These are phyloP conservation scores for Cynodonichthys magdalenae DNA, from an alignment of 2,797 vertebrate species.

Conservation along the genomic window DNA sequence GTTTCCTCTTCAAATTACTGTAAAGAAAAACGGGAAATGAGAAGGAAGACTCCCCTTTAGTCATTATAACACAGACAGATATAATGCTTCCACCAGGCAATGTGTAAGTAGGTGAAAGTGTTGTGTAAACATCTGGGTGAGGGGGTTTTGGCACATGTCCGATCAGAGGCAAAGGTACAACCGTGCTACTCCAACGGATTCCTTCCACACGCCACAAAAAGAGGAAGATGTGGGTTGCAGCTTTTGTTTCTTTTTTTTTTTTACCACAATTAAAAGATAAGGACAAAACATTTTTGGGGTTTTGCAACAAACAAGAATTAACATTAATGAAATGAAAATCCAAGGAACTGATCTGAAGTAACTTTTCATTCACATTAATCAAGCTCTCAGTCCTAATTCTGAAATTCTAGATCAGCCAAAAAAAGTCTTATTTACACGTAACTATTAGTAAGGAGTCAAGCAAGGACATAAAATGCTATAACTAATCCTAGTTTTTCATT, in stretches of 20 bases:
- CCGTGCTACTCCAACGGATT: conserved; percentile 44
- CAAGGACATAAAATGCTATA: too few species aligned
- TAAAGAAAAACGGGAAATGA: conserved; percentile 34
- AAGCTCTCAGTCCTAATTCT: neutral
- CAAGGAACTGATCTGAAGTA: neutral
- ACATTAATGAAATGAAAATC: neutral
- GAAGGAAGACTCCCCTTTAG: conserved; percentile 30
- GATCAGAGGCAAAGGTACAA: conserved; percentile 54
- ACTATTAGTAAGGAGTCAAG: neutral
- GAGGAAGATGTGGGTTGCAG: neutral
- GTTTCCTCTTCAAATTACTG: conserved; percentile 39
- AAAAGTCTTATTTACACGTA: neutral
- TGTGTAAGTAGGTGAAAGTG: conserved; percentile 68
- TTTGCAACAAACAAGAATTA: conserved; percentile 6
- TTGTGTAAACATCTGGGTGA: conserved; percentile 48
- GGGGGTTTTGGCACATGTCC: conserved; percentile 36
- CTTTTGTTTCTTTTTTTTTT: neutral
- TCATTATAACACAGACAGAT: conserved; percentile 29
- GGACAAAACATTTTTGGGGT: neutral
- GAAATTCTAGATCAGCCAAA: neutral
- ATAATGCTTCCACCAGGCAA: conserved; percentile 12
- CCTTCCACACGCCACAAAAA: conserved; percentile 64
- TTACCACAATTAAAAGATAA: neutral
- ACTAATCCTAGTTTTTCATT: neutral
- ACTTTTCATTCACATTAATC: neutral